Percentiles rank a stretch among this genome's conserved stretches.
These are phyloP conservation scores for Xiphydria camelus DNA, from an alignment of 2,888 invertebrate species.

Conservation along the genomic window DNA sequence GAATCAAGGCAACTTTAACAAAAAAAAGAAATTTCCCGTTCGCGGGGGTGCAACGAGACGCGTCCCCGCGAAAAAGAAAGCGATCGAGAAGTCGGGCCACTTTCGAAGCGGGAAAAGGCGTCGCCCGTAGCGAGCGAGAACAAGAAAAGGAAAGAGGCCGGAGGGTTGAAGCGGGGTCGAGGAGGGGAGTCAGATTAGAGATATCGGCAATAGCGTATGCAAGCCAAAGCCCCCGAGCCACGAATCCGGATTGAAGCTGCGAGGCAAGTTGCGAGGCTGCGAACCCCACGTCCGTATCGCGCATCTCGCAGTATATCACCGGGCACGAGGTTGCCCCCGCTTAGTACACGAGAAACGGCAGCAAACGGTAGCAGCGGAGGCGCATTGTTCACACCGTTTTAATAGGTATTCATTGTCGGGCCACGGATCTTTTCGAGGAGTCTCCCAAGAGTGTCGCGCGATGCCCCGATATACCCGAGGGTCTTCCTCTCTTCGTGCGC, in stretches of 20 bases:
- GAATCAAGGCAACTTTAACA: too few species aligned
- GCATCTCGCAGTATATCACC: slow-evolving; percentile 55
- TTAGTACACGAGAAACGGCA: slow-evolving; percentile 17
- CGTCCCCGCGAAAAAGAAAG: too few species aligned
- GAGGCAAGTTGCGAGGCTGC: slow-evolving; percentile 13
- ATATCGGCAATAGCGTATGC: slow-evolving; percentile 32
- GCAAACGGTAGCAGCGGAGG: slow-evolving; percentile 13
- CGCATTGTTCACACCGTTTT: slow-evolving; percentile 54
- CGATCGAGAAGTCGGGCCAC: neutral
- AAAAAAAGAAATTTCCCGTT: too few species aligned
- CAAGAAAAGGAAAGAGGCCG: slow-evolving; percentile 9
- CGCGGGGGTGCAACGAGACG: too few species aligned
- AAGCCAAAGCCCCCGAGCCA: slow-evolving; percentile 32
- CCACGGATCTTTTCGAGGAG: slow-evolving; percentile 37
- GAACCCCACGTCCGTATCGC: slow-evolving; percentile 39
- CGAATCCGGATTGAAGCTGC: slow-evolving; percentile 36
- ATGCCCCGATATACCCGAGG: slow-evolving; percentile 36
- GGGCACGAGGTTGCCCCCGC: slow-evolving; percentile 32
- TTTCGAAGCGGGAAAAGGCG: slow-evolving; percentile 3
- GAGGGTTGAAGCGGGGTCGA: neutral
- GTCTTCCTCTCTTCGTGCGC: slow-evolving; percentile 11
- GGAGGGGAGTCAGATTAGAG: slow-evolving; percentile 18
- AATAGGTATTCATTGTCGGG: slow-evolving; percentile 53
- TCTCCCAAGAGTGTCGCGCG: slow-evolving; percentile 34
- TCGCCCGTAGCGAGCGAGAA: too few species aligned